Conservation (phyloP, 2,888 invertebrate genomes). For the Leistus spinibarbis region DNA sequence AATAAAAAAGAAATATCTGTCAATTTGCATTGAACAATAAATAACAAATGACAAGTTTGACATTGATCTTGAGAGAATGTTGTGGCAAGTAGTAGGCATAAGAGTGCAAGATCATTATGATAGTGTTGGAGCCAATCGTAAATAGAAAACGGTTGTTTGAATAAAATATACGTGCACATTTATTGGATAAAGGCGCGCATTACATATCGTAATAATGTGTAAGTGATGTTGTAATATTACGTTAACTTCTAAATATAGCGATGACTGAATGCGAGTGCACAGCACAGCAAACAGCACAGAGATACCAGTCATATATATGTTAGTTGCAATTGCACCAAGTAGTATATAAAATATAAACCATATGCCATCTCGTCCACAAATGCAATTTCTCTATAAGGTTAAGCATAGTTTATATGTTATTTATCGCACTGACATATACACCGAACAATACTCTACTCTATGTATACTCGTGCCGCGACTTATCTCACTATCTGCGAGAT, state of each 20-base stretch:
- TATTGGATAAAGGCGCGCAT: background rate
- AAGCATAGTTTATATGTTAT: slow-evolving; percentile 8
- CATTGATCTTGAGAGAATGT: background rate
- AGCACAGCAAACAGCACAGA: no score
- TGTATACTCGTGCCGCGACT: slow-evolving; percentile 23
- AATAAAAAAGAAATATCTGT: no score
- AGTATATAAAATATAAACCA: slow-evolving; percentile 2
- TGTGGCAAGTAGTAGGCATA: no score
- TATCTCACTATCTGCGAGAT: background rate
- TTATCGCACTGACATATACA: slow-evolving; percentile 36
- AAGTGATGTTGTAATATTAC: background rate
- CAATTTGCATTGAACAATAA: no score
- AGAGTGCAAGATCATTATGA: background rate
- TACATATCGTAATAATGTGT: background rate
- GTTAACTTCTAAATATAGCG: background rate
- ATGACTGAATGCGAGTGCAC: no score
- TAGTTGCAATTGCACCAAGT: background rate
- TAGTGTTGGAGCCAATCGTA: background rate
- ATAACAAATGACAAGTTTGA: background rate
- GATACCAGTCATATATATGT: no score
- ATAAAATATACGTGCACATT: background rate
- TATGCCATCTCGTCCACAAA: slow-evolving; percentile 8
- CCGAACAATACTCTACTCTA: slow-evolving; percentile 17
- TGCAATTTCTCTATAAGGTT: slow-evolving; percentile 24
- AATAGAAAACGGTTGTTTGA: no score